These are phyloP conservation scores for Campodea augens DNA, from an alignment of 1,140 invertebrate species.

Conservation along the genomic window DNA sequence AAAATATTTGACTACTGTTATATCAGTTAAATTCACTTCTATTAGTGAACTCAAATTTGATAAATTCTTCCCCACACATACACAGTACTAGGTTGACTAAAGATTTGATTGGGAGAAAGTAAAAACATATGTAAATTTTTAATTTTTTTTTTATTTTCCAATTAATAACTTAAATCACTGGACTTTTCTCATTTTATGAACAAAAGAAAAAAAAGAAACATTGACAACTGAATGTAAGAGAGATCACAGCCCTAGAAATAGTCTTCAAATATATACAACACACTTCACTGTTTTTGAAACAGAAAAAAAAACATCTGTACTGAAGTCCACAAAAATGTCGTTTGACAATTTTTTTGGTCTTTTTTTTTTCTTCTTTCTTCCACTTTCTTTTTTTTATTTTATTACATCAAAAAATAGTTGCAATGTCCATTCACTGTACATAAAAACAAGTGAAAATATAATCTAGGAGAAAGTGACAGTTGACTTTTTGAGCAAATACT, in stretches of 20 bases:
- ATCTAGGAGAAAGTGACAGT: constrained; percentile 19
- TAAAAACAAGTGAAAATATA: constrained; percentile 20
- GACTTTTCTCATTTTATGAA: constrained; percentile 14
- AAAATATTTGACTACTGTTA: no score
- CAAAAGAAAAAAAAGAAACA: constrained; percentile 14
- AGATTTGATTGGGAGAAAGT: no score
- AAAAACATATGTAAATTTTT: constrained; percentile 7
- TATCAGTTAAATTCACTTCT: no score
- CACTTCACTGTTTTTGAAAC: constrained; percentile 10
- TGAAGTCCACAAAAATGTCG: no score
- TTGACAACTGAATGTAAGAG: constrained; percentile 16
- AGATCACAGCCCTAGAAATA: constrained; percentile 16
- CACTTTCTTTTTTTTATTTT: no score
- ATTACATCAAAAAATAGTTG: constrained; percentile 21
- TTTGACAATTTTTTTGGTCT: no score
- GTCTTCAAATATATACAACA: constrained; percentile 15
- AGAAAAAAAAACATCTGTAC: constrained; percentile 15
- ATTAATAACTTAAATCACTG: constrained; percentile 20
- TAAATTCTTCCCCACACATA: no score
- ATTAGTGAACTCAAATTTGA: no score
- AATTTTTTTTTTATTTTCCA: constrained; percentile 14
- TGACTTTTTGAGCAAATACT: constrained; percentile 16
- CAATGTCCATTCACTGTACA: constrained; percentile 14
- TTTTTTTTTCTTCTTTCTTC: no score
- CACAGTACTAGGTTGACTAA: no score